These are phyloP conservation scores for Myopa tessellatipennis DNA, from an alignment of 2,888 invertebrate genomes.

Conservation along the genomic window DNA sequence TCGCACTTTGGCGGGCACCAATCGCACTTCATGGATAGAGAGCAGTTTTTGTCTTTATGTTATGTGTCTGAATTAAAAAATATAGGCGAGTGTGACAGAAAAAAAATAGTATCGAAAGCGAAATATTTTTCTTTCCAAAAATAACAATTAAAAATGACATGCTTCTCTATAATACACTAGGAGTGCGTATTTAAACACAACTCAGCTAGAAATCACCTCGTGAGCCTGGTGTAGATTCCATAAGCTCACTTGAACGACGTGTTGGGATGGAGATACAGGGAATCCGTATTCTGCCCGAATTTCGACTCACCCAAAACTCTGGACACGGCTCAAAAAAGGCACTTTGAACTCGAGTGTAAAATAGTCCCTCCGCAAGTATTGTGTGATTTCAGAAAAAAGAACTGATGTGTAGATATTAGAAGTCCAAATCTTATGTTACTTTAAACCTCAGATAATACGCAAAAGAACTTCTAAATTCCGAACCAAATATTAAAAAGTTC, in stretches of 20 bases:
- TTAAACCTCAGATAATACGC: neutral
- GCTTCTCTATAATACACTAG: neutral
- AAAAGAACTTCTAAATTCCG: neutral
- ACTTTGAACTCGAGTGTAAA: too few relatives aligned
- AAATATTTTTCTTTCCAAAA: neutral
- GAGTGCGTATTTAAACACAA: neutral
- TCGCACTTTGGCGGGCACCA: conserved; percentile 51
- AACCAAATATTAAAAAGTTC: too few relatives aligned
- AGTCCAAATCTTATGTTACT: too few relatives aligned
- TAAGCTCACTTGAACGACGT: too few relatives aligned
- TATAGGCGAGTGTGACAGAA: neutral
- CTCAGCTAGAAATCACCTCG: neutral
- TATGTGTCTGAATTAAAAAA: neutral
- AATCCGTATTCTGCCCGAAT: too few relatives aligned
- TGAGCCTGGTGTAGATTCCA: too few relatives aligned
- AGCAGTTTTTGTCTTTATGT: neutral
- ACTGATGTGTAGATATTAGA: too few relatives aligned
- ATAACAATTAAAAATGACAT: neutral
- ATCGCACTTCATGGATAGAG: conserved; percentile 49
- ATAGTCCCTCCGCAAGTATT: too few relatives aligned
- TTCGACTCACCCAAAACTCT: too few relatives aligned
- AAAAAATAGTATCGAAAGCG: conserved; percentile 2
- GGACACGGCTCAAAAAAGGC: too few relatives aligned
- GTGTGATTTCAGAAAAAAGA: too few relatives aligned
- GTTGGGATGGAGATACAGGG: too few relatives aligned